phyloP scores from a whole-genome alignment of 1,140 invertebrate genomes.

The Ips typographus region DNA sequence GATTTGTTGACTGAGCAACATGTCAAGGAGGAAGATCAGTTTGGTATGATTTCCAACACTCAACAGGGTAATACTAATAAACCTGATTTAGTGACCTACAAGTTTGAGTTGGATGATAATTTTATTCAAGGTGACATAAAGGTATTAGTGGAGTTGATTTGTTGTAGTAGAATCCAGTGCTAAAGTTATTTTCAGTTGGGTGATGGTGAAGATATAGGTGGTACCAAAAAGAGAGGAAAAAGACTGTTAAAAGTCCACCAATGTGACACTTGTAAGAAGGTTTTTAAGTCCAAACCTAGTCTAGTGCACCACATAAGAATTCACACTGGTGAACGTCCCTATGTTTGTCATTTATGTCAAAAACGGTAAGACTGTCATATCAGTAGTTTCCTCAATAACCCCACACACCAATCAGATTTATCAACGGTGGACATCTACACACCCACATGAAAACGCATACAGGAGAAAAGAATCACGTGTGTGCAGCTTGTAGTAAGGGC shows the following conservation, averaged over 20 bases:
- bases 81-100: background rate
- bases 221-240: slow-evolving; percentile 20
- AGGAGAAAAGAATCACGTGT: slow-evolving; percentile 63
- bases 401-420: slow-evolving; percentile 45
- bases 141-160: background rate
- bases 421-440: slow-evolving; percentile 53
- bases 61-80: background rate
- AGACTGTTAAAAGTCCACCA: slow-evolving; percentile 46
- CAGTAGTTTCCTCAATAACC: background rate
- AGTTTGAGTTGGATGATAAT: background rate
- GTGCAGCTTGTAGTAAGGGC: slow-evolving; percentile 58
- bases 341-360: slow-evolving; percentile 64
- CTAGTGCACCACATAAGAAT: slow-evolving; percentile 51
- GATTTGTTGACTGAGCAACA: too few species aligned
- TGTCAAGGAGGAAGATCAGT: too few species aligned
- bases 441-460: slow-evolving; percentile 59
- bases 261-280: slow-evolving; percentile 48
- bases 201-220: too few species aligned
- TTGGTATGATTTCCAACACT: background rate
- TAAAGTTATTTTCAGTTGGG: background rate
- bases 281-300: slow-evolving; percentile 49
- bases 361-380: slow-evolving; percentile 47
- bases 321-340: slow-evolving; percentile 63
- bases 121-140: background rate
- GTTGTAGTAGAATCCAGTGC: slow-evolving; percentile 38